phyloP scores from a whole-genome alignment of 2,113 vertebrate species.

The Bubalus kerabau region DNA sequence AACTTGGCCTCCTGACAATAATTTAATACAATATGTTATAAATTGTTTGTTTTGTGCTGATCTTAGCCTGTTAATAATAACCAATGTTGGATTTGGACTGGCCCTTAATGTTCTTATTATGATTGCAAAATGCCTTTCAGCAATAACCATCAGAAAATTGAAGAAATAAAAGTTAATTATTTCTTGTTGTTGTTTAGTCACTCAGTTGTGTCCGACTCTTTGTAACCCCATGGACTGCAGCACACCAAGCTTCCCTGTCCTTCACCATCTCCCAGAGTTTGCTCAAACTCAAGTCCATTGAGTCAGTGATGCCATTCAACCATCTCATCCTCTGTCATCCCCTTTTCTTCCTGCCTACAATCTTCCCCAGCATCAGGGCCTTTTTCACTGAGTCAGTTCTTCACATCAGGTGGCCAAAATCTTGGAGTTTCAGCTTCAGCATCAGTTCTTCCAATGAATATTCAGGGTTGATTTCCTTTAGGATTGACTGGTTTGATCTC shows the following conservation, averaged over 20 bases:
- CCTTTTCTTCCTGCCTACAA: background rate
- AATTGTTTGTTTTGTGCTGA: background rate
- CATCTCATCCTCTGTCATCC: background rate
- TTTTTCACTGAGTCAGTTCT: background rate
- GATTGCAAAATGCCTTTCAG: background rate
- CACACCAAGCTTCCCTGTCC: background rate
- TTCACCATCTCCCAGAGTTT: background rate
- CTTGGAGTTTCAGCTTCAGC: background rate
- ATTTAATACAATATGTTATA: constrained; percentile 7
- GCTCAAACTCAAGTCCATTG: background rate
- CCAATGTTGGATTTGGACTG: background rate
- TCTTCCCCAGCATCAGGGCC: background rate
- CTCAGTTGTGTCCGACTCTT: background rate
- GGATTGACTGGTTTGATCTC: background rate
- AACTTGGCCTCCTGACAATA: background rate
- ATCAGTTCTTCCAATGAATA: background rate
- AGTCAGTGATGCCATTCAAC: background rate
- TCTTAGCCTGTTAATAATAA: background rate
- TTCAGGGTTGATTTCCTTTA: background rate
- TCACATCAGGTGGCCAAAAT: background rate
- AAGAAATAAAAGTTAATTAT: background rate
- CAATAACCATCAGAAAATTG: background rate
- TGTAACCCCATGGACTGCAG: background rate
- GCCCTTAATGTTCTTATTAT: background rate
- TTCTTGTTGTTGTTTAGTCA: background rate